Conservation (phyloP, 2,797 vertebrate genomes). For the Rhabdomys pumilio region DNA sequence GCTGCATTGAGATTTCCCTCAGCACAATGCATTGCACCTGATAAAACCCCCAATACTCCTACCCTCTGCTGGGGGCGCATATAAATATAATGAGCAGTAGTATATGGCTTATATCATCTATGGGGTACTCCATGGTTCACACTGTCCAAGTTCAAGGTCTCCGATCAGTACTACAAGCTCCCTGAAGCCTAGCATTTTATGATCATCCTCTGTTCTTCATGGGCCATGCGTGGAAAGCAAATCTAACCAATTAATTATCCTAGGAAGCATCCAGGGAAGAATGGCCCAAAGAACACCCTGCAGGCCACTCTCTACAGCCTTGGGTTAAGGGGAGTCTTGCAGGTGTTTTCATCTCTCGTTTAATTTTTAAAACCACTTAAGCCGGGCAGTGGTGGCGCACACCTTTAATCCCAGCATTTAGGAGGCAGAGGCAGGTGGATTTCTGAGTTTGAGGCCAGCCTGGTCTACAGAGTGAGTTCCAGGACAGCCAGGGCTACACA, state of each 20-base stretch:
- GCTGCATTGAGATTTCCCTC: not conserved
- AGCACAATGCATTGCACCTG: accelerated
- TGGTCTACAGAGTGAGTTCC: too few species aligned
- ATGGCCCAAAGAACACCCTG: not conserved
- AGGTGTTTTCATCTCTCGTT: not conserved
- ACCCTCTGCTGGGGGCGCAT: not conserved
- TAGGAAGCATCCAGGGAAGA: not conserved
- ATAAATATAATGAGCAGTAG: not conserved
- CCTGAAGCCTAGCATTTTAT: not conserved
- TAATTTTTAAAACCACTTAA: not conserved
- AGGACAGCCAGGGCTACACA: too few species aligned
- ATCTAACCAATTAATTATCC: accelerated
- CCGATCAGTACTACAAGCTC: not conserved
- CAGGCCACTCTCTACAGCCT: not conserved
- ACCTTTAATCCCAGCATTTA: too few species aligned
- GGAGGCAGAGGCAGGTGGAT: too few species aligned
- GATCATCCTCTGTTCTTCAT: accelerated
- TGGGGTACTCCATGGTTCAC: not conserved
- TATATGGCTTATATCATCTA: accelerated
- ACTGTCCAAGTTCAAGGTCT: not conserved
- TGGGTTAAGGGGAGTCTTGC: not conserved
- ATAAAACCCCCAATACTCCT: not conserved
- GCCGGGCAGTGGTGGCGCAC: too few species aligned
- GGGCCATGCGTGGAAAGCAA: accelerated
- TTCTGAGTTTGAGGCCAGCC: too few species aligned